Evolutionary conservation across 2,113 vertebrate genomes (phyloP).

Genomic region (Hypanus sabinus): DNA sequence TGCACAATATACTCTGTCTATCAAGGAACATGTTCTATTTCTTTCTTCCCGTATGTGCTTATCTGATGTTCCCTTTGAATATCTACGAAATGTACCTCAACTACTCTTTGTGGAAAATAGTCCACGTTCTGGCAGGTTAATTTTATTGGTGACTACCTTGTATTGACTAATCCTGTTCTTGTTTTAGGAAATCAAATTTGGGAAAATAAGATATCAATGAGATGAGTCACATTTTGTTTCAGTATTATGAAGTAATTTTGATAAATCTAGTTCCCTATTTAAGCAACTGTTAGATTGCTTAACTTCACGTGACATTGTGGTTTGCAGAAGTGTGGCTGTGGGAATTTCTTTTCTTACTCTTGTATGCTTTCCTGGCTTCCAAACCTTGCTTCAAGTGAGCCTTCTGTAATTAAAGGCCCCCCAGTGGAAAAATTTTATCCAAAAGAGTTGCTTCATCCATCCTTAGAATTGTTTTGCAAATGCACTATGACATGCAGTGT

Average conservation of each 20-base stretch:
- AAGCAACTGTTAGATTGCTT: background rate
- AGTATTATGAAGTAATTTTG: slow-evolving; percentile 5
- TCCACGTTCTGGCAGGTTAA: too few relatives aligned
- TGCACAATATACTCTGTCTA: too few relatives aligned
- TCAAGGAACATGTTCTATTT: too few relatives aligned
- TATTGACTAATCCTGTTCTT: too few relatives aligned
- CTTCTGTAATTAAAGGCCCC: background rate
- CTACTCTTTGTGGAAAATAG: too few relatives aligned
- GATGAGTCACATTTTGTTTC: background rate
- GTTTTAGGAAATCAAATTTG: background rate
- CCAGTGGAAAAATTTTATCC: background rate
- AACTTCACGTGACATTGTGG: background rate
- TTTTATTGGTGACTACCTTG: too few relatives aligned
- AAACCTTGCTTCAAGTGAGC: background rate
- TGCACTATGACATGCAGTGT: background rate
- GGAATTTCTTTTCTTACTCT: background rate
- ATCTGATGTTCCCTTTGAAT: too few relatives aligned
- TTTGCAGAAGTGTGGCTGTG: background rate
- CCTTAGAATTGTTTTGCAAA: background rate
- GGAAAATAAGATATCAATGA: background rate
- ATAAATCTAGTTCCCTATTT: background rate
- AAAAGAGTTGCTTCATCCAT: background rate
- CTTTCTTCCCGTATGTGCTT: too few relatives aligned
- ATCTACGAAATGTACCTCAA: too few relatives aligned
- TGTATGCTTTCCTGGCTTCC: background rate